These are phyloP conservation scores for Bucco capensis DNA, from an alignment of 2,113 vertebrate genomes.

Conservation along the genomic window DNA sequence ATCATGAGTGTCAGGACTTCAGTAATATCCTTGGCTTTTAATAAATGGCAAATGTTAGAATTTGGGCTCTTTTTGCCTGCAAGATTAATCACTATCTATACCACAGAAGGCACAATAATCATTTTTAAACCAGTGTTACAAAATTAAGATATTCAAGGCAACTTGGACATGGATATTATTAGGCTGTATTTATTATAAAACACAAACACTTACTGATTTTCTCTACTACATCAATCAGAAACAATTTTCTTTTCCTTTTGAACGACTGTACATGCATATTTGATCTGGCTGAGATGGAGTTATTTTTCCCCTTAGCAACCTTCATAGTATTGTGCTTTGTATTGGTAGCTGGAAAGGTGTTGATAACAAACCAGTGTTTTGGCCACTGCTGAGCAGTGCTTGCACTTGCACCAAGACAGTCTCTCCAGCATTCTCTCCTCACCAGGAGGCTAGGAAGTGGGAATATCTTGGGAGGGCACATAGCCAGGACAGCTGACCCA, in stretches of 20 bases:
- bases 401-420: neutral
- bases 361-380: neutral
- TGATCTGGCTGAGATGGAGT: neutral
- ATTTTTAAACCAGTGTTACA: neutral
- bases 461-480: neutral
- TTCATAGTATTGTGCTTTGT: neutral
- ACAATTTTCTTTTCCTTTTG: neutral
- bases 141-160: neutral
- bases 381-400: neutral
- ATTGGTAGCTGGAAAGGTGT: neutral
- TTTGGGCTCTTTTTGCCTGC: constrained; percentile 33
- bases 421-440: neutral
- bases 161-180: neutral
- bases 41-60: constrained; percentile 66
- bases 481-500: neutral
- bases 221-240: neutral
- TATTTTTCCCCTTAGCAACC: neutral
- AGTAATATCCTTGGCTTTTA: constrained; percentile 67
- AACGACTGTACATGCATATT: neutral
- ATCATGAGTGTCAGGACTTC: constrained; percentile 66
- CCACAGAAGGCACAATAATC: neutral
- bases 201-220: neutral
- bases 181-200: neutral
- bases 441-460: neutral
- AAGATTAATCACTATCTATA: constrained; percentile 48